Conservation (phyloP, 2,113 vertebrate genomes). For the Gymnobelideus leadbeateri region DNA sequence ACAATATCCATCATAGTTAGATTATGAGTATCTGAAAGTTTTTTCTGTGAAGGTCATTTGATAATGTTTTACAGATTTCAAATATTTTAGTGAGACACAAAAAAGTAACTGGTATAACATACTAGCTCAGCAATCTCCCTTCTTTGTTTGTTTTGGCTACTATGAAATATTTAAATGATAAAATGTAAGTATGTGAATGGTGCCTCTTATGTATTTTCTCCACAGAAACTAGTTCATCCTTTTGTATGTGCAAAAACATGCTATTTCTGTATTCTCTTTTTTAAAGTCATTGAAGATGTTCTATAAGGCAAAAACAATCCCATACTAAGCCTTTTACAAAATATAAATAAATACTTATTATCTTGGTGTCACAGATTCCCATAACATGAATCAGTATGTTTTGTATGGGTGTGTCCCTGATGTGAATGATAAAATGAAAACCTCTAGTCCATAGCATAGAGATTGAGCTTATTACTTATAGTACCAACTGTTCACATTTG, state of each 20-base stretch:
- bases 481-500: conserved; percentile 13
- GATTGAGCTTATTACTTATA: neutral
- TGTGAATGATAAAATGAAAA: neutral
- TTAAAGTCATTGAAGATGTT: neutral
- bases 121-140: neutral
- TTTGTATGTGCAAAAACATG: neutral
- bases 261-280: neutral
- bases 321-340: neutral
- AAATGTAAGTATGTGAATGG: neutral
- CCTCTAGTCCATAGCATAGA: neutral
- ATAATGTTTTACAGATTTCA: neutral
- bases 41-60: neutral
- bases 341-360: neutral
- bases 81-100: neutral
- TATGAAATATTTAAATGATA: neutral
- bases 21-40: neutral
- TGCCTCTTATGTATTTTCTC: neutral
- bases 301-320: neutral
- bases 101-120: no score
- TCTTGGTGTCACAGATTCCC: neutral
- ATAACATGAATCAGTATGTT: neutral
- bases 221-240: neutral
- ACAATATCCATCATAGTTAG: neutral
- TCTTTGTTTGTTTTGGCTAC: neutral
- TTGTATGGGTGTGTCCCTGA: neutral